Base-by-base conservation (phyloP, 2,797 vertebrate genomes). In the Lepidocolaptes lacrymiger region DNA sequence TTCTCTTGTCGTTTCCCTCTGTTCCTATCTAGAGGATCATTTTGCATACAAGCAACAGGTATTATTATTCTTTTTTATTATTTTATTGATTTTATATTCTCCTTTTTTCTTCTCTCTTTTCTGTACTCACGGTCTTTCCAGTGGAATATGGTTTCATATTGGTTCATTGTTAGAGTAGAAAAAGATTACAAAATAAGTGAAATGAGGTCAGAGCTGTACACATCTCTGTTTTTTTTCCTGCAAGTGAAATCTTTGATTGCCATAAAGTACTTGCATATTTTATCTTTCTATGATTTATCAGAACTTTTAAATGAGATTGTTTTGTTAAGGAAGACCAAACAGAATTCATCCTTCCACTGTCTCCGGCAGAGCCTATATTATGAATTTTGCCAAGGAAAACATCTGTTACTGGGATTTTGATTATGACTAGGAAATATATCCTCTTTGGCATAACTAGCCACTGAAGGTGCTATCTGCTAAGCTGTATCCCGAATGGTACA, bases 401-500 rank as follows among this genome's bases (percentile, higher is more conserved):
- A 10, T 28, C 44, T 36, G 20, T 83, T 51, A n/a, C 36, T 18
- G 28, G 43, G 46, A 41, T 76, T 94, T 90, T 7, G 4, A 2
- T 22, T 56, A 16, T 28, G 54, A 32, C 11, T 37, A 15, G 61
- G 72, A 87, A 91, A 75, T 55, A 41, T 0, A 18, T 68, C 43
- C 48, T 71, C 30, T 75, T 56, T 64, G 64, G 23, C 43, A 51
- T 44, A 85, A 84, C 77, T 86, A 93, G n/a, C 51, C 26, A 28
- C 74, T 51, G 51, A 66, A 77, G 69, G 54, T 62, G 32, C 58
- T 85, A 10, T 54, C 58, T 89, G 43, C 55, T 81, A 23, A 63
- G 36, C 37, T 82, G 8, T 34, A 4, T n/a, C 30, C 22, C 0
- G 1, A 44, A 28, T 39, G 56, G 5, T 51, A 9, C 18, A 1